phyloP scores from a whole-genome alignment of 1,140 invertebrate genomes.

The Bombus waltoni region DNA sequence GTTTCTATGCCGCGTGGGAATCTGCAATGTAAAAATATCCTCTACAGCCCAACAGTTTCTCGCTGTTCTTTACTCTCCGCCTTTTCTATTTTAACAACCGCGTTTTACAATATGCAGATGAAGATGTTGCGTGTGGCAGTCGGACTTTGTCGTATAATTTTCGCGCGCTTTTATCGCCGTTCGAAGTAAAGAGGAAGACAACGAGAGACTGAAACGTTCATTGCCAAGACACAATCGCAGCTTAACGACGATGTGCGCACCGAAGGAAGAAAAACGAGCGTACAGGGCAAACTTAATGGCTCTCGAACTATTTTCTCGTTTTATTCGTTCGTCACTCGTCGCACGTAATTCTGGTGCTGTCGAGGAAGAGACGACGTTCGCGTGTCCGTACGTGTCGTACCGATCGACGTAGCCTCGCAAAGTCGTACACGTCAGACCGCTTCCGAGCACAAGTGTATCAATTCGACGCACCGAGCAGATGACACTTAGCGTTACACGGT shows the following conservation, averaged over 20 bases:
- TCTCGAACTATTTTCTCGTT: not conserved
- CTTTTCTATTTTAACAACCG: not conserved
- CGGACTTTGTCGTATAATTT: not conserved
- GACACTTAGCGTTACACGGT: constrained; percentile 48
- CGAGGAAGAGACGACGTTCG: too few relatives aligned
- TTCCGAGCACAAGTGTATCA: constrained; percentile 50
- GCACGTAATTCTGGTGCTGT: not conserved
- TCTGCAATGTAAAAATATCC: constrained; percentile 50
- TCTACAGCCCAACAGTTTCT: not conserved
- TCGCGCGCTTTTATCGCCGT: not conserved
- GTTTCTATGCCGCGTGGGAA: constrained; percentile 13
- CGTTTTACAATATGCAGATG: not conserved
- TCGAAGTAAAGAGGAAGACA: not conserved
- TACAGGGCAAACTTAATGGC: not conserved
- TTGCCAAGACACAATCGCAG: too few relatives aligned
- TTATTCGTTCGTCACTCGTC: not conserved
- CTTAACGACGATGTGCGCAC: not conserved
- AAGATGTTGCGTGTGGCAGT: not conserved
- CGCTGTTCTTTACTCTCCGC: not conserved
- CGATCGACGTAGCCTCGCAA: not conserved
- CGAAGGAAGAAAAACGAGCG: not conserved
- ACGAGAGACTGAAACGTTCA: not conserved
- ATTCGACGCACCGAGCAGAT: constrained; percentile 49
- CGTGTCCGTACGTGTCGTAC: constrained; percentile 16
- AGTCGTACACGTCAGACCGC: not conserved